A percentile compares a stretch with the other conserved stretches of the same genome.
phyloP scores from a whole-genome alignment of 2,888 invertebrate genomes.

The Petrophora chlorosata region DNA sequence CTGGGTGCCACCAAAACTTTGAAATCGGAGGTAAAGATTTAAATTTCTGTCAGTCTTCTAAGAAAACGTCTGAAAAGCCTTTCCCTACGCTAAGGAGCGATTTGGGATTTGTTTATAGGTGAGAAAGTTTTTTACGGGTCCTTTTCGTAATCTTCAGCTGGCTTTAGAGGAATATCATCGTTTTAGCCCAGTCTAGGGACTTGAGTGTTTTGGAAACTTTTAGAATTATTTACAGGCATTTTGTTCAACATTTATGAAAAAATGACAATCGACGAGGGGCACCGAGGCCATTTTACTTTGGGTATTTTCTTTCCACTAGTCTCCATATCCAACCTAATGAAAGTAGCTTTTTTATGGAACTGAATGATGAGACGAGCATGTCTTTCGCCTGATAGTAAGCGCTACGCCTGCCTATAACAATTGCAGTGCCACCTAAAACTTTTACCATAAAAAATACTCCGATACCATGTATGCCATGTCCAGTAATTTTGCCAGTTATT shows the following conservation, averaged over 20 bases:
- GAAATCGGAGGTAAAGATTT: slow-evolving; percentile 1
- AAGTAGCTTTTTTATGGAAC: too few species aligned
- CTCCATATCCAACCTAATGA: too few species aligned
- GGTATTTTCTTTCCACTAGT: too few species aligned
- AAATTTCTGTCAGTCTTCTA: slow-evolving; percentile 5
- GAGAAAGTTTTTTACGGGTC: slow-evolving; percentile 18
- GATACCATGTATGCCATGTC: too few species aligned
- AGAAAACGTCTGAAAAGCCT: slow-evolving; percentile 10
- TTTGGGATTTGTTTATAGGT: slow-evolving; percentile 25
- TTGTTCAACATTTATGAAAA: neutral
- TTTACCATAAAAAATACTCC: too few species aligned
- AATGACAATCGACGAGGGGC: too few species aligned
- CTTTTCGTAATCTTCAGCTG: slow-evolving; percentile 17
- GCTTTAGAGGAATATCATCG: slow-evolving; percentile 20
- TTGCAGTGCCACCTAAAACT: too few species aligned
- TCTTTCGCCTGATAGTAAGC: too few species aligned
- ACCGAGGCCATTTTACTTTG: too few species aligned
- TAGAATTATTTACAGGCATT: slow-evolving; percentile 10
- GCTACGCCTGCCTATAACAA: too few species aligned
- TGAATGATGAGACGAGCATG: too few species aligned
- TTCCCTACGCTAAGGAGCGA: slow-evolving; percentile 18
- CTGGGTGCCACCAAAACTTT: slow-evolving; percentile 1
- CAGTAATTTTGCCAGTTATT: too few species aligned
- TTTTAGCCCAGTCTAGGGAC: slow-evolving; percentile 17
- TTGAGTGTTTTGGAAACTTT: neutral